phyloP scores from a whole-genome alignment of 2,888 invertebrate genomes.

The Listrodromus nycthemerus region DNA sequence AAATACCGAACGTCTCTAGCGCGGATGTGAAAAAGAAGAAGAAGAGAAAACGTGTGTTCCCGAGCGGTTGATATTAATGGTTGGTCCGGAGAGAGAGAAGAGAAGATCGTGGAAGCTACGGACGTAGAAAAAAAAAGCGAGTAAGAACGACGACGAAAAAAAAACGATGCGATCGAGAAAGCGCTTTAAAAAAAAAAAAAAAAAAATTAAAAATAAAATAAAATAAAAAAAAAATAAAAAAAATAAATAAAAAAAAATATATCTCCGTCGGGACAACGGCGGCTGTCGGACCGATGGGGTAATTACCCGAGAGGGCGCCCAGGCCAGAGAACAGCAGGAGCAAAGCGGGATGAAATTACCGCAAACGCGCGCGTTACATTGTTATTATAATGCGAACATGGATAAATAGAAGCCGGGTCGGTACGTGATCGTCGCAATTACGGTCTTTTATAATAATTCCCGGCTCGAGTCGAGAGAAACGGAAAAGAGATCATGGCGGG shows the following conservation, averaged over 20 bases:
- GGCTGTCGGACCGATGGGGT: conserved; percentile 41
- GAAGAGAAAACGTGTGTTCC: not conserved
- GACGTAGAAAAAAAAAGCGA: not conserved
- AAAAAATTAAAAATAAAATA: conserved; percentile 16
- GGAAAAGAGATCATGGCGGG: conserved; percentile 58
- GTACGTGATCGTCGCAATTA: conserved; percentile 84
- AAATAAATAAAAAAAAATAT: conserved; percentile 16
- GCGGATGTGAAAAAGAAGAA: not conserved
- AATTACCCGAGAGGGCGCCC: conserved; percentile 49
- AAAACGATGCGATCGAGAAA: conserved; percentile 23
- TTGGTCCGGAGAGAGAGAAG: not conserved
- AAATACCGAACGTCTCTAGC: not conserved
- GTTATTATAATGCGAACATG: conserved; percentile 83
- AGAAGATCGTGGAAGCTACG: not conserved
- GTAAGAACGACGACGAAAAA: not conserved
- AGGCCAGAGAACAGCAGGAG: conserved; percentile 32
- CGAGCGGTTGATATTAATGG: not conserved
- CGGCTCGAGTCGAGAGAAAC: conserved; percentile 71
- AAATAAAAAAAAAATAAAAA: conserved; percentile 4
- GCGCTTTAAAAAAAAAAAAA: conserved; percentile 10
- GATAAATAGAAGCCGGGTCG: conserved; percentile 83
- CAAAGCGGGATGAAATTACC: conserved; percentile 62
- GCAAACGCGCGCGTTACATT: conserved; percentile 79
- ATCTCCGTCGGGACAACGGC: conserved; percentile 15
- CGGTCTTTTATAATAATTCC: conserved; percentile 81